These are phyloP conservation scores for Tragopan temminckii DNA, from an alignment of 2,797 vertebrate genomes.

Conservation along the genomic window DNA sequence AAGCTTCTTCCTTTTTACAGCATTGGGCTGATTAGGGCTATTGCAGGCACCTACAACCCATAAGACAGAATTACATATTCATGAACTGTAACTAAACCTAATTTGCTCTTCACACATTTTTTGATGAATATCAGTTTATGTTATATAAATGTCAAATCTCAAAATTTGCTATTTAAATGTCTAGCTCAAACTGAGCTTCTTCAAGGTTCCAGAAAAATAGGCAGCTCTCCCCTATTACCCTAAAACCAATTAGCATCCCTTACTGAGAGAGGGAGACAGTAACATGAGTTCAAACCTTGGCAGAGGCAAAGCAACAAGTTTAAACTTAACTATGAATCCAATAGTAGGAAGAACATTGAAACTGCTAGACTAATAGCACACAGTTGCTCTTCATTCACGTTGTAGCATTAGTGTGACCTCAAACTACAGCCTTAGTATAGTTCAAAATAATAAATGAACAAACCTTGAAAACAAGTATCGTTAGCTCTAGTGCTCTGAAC, in stretches of 20 bases:
- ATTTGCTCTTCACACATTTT: background rate
- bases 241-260: background rate
- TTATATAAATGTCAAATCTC: background rate
- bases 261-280: background rate
- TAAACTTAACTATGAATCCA: background rate
- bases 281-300: background rate
- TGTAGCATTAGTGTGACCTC: background rate
- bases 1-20: slow-evolving; percentile 96
- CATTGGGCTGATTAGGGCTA: slow-evolving; percentile 94
- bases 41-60: slow-evolving; percentile 87
- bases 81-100: background rate
- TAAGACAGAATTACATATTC: background rate
- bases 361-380: background rate
- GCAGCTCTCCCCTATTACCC: background rate
- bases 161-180: background rate
- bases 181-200: background rate
- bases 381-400: background rate
- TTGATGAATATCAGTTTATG: background rate
- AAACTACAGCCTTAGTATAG: background rate
- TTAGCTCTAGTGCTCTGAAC: background rate
- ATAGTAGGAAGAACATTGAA: rapidly evolving
- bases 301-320: background rate
- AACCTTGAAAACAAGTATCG: background rate
- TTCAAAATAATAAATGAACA: background rate
- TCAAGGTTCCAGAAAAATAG: background rate